A percentile compares a stretch with the other conserved stretches of the same genome.
Conservation (phyloP, 1,140 invertebrate species). For the Trichogramma pretiosum region DNA sequence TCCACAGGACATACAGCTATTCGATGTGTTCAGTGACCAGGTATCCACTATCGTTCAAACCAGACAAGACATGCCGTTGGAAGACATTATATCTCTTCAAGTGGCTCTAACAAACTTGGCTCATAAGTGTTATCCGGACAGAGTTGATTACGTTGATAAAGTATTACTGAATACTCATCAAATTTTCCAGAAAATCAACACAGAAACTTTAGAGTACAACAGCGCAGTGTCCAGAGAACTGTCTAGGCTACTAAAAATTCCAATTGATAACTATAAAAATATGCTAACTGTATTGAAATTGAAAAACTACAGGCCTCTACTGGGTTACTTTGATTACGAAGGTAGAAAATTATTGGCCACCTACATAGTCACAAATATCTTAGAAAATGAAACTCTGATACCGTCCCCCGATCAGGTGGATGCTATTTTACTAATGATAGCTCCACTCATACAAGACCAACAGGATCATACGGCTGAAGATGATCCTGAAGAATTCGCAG, state of each 20-base stretch:
- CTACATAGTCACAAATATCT: conserved; percentile 78
- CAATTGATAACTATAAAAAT: conserved; percentile 91
- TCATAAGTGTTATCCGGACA: conserved; percentile 91
- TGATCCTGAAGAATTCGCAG: conserved; percentile 92
- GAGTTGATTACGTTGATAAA: conserved; percentile 91
- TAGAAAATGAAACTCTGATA: conserved; percentile 82
- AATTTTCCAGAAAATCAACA: conserved; percentile 70
- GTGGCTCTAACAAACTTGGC: conserved; percentile 91
- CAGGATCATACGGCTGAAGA: conserved; percentile 59
- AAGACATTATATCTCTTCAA: conserved; percentile 94
- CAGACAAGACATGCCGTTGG: conserved; percentile 85
- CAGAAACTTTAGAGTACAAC: conserved; percentile 70
- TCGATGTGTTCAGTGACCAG: conserved; percentile 98
- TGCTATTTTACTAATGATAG: conserved; percentile 67
- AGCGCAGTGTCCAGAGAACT: conserved; percentile 84
- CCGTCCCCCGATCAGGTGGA: conserved; percentile 82
- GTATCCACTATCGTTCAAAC: conserved; percentile 91
- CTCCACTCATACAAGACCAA: conserved; percentile 83
- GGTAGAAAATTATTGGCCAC: conserved; percentile 80
- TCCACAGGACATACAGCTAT: conserved; percentile 83
- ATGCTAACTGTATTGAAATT: conserved; percentile 77
- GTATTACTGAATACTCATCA: conserved; percentile 85
- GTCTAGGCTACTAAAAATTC: conserved; percentile 85
- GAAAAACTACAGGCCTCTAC: conserved; percentile 74
- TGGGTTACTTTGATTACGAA: conserved; percentile 83